Evolutionary conservation across 2,888 invertebrate genomes (phyloP).

Genomic region (Thecocarcelia acutangulata): DNA sequence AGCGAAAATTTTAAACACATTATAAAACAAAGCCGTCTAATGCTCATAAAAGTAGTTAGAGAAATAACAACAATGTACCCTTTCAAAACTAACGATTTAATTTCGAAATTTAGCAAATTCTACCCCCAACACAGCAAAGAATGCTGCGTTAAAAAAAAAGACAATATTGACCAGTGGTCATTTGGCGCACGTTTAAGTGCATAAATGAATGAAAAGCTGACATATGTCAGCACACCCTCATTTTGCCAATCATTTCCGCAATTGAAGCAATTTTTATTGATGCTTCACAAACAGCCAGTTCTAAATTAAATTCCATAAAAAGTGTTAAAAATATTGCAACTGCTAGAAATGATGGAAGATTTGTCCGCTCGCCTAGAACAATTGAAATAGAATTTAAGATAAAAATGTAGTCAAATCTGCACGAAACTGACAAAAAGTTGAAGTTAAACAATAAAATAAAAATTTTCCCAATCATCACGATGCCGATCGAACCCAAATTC

Average conservation of each 20-base stretch:
- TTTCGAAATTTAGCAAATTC: slow-evolving; percentile 37
- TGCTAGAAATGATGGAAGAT: slow-evolving; percentile 41
- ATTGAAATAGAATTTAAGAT: slow-evolving; percentile 73
- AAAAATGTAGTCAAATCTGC: slow-evolving; percentile 17
- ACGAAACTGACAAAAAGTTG: slow-evolving; percentile 9
- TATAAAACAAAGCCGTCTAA: slow-evolving; percentile 58
- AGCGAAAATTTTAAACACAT: slow-evolving; percentile 74
- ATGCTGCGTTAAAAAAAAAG: slow-evolving; percentile 38
- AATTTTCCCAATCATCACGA: slow-evolving; percentile 50
- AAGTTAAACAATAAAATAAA: slow-evolving; percentile 30
- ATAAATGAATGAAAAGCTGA: slow-evolving; percentile 60
- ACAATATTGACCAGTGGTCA: slow-evolving; percentile 72
- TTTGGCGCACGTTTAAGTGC: slow-evolving; percentile 57
- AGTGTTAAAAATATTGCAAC: slow-evolving; percentile 63
- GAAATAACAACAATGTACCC: slow-evolving; percentile 61
- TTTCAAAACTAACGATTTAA: slow-evolving; percentile 60
- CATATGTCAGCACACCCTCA: slow-evolving; percentile 70
- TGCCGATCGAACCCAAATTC: slow-evolving; percentile 63
- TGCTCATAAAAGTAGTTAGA: slow-evolving; percentile 17
- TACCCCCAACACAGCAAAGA: slow-evolving; percentile 52
- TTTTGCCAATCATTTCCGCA: slow-evolving; percentile 55
- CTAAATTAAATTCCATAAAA: slow-evolving; percentile 28
- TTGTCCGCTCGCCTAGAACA: slow-evolving; percentile 39
- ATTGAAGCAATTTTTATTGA: slow-evolving; percentile 61
- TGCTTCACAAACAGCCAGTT: slow-evolving; percentile 32